Evolutionary conservation across 2,113 vertebrate species (phyloP).

Genomic region (Gyps fulvus): DNA sequence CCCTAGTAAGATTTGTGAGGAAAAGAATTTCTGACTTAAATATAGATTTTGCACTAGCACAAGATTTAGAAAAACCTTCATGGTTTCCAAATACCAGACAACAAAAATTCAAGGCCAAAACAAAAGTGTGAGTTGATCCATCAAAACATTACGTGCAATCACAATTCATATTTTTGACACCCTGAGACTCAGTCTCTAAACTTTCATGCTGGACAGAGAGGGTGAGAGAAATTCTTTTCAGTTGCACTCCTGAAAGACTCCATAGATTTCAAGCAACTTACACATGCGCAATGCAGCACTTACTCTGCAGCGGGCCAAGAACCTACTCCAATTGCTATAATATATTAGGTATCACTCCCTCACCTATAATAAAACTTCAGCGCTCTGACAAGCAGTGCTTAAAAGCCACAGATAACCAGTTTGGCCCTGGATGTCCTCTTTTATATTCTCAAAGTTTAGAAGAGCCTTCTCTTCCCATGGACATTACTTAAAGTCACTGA

Average conservation of each 20-base stretch:
- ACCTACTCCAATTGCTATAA: not conserved
- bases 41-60: not conserved
- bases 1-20: not conserved
- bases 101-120: not conserved
- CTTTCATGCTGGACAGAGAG: not conserved
- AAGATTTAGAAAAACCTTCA: not conserved
- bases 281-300: fast-evolving
- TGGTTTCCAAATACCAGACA: not conserved
- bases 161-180: not conserved
- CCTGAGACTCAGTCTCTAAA: not conserved
- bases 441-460: not conserved
- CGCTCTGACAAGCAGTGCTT: not conserved
- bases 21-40: not conserved
- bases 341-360: not conserved
- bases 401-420: not conserved
- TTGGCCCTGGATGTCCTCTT: not conserved
- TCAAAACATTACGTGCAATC: not conserved
- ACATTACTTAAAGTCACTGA: not conserved
- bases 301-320: not conserved
- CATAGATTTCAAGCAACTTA: not conserved
- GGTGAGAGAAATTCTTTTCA: not conserved
- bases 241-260: not conserved
- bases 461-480: not conserved
- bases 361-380: not conserved
- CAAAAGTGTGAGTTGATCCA: not conserved